Base-by-base conservation (phyloP, 2,888 invertebrate species). In the Desoria tigrina region DNA sequence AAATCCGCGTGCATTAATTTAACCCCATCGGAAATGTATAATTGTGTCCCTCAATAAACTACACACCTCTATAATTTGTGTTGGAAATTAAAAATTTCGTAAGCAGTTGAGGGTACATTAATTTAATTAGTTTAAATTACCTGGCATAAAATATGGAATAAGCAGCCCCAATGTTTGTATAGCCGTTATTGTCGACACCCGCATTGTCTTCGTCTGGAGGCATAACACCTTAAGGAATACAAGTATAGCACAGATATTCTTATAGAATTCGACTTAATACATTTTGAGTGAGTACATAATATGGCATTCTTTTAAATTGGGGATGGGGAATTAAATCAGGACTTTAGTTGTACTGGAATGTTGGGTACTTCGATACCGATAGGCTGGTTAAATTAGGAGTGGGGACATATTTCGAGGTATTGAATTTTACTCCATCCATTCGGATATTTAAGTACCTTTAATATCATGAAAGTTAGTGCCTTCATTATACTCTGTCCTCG, bases 151-250 rank as follows among this genome's bases (percentile, higher is more conserved):
- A 75, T 27, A 77, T 74, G 4, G 77, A 66, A 56, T 75, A 75
- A 0, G 72, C 74, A 18, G 79, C 79, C 11, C 76, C 74, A 61
- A 77, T 76, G 63, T 79, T 79, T 0, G 79, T 79, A 63, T 77
- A 79, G 6, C 77, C 76, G 26, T 78, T 78, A 60, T 79, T 79
- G 59, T 78, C 74, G 4, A 78, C 77, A 49, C 75, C 74, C 27
- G 68, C 73, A 54, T 78, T 77, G 58, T 79, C 78, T 61, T 79
- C 79, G 63, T 79, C 79, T 1, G 79, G 79, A 0, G 78, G 78
- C 79, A 79, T 79, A 2, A 79, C 79, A 26, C 75, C 78, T 78
- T 59, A 23, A 69, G n/a, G n/a, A n/a, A n/a, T n/a, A n/a, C n/a
- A n/a, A n/a, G n/a, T n/a, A n/a, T n/a, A n/a, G n/a, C n/a, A n/a